These are phyloP conservation scores for Ectobius pallidus DNA, from an alignment of 2,888 invertebrate genomes.

Conservation along the genomic window DNA sequence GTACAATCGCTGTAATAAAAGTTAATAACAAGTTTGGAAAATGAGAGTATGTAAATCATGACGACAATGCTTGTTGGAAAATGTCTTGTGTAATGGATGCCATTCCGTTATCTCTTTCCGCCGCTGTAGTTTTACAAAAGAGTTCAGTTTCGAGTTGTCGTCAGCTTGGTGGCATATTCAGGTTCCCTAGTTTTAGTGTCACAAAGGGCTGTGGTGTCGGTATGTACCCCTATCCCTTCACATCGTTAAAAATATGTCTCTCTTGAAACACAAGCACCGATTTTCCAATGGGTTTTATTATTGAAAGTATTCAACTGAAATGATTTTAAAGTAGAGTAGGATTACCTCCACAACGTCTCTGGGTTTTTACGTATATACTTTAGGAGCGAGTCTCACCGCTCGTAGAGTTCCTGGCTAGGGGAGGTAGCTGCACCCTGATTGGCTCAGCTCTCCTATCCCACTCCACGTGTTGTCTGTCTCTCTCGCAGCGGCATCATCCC, in stretches of 20 bases:
- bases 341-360: too few relatives aligned
- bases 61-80: slow-evolving; percentile 5
- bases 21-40: slow-evolving; percentile 1
- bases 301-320: not conserved
- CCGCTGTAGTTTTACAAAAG: slow-evolving; percentile 3
- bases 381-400: too few relatives aligned
- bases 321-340: not conserved
- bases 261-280: not conserved
- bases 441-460: too few relatives aligned
- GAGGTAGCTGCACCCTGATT: too few relatives aligned
- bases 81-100: not conserved
- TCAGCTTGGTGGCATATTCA: slow-evolving; percentile 18
- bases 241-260: not conserved
- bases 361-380: too few relatives aligned
- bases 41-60: not conserved
- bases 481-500: too few relatives aligned
- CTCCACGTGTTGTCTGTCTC: too few relatives aligned
- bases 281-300: not conserved
- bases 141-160: slow-evolving; percentile 6
- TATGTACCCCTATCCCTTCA: not conserved
- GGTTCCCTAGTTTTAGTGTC: not conserved
- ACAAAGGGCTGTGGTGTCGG: not conserved
- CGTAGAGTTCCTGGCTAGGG: too few relatives aligned
- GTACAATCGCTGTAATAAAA: slow-evolving; percentile 4
- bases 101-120: slow-evolving; percentile 2